Base-by-base conservation (phyloP, 2,888 invertebrate species). In the Malachius bipustulatus region DNA sequence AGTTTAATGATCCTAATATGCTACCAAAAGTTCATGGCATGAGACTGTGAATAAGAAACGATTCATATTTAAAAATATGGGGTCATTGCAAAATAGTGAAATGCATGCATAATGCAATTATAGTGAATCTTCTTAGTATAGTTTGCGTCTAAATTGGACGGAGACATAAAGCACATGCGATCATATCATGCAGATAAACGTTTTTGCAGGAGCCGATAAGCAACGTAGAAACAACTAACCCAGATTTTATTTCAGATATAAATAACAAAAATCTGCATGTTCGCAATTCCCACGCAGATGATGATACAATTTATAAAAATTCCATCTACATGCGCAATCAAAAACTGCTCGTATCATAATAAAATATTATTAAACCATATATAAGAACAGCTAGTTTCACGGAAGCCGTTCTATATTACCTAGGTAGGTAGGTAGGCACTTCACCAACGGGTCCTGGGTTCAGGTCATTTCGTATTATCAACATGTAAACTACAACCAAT, bases 341-440 rank as follows among this genome's bases (percentile, higher is more conserved):
- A 19, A 19, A 19, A 19, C 6, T 19, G 24, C 24, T 19, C n/a
- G n/a, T 19, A n/a, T 19, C 24, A n/a, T n/a, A 19, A 19, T 19
- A 19, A 19, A 19, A 19, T 19, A 19, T 19, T 19, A 19, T 19
- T 19, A 19, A 19, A 19, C 24, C 24, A 19, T 19, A 19, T 19
- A 19, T 19, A 19, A 19, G 24, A 8, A 19, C 24, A 8, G 24
- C 24, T 19, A 19, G 24, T 19, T 19, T 19, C 24, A 19, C 24
- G n/a, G 24, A 19, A 19, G 24, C n/a, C 24, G 24, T 19, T 19
- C 24, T n/a, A 19, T n/a, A 8, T 19, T 19, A 19, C 24, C 24
- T n/a, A n/a, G n/a, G n/a, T n/a, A n/a, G n/a, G n/a, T n/a, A n/a
- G n/a, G n/a, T n/a, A n/a, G n/a, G n/a, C n/a, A n/a, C n/a, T n/a